Percentiles rank a stretch among this genome's conserved stretches.
Conservation (phyloP, 2,888 invertebrate genomes). For the Diplazon laetatorius region DNA sequence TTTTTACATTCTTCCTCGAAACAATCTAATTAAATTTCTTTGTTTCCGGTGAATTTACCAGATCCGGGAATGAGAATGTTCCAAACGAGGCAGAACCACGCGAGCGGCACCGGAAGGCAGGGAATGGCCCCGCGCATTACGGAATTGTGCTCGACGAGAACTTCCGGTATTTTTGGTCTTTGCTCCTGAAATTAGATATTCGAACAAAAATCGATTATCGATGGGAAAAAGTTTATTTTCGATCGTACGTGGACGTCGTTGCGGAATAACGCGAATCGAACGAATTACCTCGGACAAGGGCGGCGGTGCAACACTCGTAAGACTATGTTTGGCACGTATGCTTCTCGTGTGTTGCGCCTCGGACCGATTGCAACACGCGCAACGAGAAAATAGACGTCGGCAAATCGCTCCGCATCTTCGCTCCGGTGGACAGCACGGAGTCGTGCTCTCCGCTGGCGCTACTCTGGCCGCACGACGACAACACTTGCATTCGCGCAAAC, state of each 20-base stretch:
- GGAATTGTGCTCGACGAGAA: slow-evolving; percentile 91
- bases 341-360: slow-evolving; percentile 73
- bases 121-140: slow-evolving; percentile 97
- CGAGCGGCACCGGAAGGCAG: slow-evolving; percentile 92
- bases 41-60: slow-evolving; percentile 83
- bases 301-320: slow-evolving; percentile 80
- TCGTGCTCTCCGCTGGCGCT: slow-evolving; percentile 74
- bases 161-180: slow-evolving; percentile 89
- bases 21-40: neutral
- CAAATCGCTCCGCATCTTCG: slow-evolving; percentile 76
- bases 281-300: slow-evolving; percentile 80
- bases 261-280: neutral
- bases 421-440: slow-evolving; percentile 77
- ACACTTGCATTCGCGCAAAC: slow-evolving; percentile 72
- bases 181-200: slow-evolving; percentile 85
- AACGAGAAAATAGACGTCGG: slow-evolving; percentile 69
- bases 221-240: neutral
- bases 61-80: slow-evolving; percentile 91
- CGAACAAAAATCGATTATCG: slow-evolving; percentile 2
- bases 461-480: slow-evolving; percentile 73
- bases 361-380: slow-evolving; percentile 64
- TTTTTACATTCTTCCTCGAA: no score
- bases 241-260: neutral
- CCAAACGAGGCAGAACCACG: slow-evolving; percentile 93
- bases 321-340: slow-evolving; percentile 81